Conservation (phyloP, 1,140 invertebrate species). For the Nasonia giraulti region DNA sequence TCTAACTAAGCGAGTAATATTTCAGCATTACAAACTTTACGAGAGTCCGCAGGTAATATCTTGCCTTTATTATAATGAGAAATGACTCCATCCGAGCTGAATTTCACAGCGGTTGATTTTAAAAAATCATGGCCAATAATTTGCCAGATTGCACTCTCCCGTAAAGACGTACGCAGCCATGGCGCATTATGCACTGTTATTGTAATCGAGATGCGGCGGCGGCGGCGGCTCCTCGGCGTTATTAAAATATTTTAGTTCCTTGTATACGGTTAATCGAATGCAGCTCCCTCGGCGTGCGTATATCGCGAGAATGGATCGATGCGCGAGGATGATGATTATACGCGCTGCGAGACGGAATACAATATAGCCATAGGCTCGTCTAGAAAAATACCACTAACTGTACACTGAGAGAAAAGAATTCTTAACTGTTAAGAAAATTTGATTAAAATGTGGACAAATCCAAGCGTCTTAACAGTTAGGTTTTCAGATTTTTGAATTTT, state of each 20-base stretch:
- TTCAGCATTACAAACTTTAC: constrained; percentile 44
- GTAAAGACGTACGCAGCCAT: not conserved
- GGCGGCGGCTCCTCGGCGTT: not conserved
- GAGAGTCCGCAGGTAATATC: constrained; percentile 30
- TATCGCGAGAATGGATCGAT: not conserved
- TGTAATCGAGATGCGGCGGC: no score
- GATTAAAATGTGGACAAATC: no score
- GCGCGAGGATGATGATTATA: not conserved
- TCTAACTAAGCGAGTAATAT: constrained; percentile 42
- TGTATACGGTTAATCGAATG: not conserved
- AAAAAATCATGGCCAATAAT: constrained; percentile 38
- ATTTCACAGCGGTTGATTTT: constrained; percentile 39
- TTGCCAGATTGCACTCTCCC: constrained; percentile 25
- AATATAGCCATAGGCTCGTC: not conserved
- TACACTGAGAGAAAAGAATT: no score
- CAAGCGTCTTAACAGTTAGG: no score
- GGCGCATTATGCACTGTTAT: no score
- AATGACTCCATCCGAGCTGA: constrained; percentile 35
- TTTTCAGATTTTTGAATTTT: no score
- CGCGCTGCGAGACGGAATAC: not conserved
- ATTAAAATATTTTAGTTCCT: not conserved
- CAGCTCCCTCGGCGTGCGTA: not conserved
- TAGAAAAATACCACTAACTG: not conserved
- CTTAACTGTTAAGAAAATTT: no score
- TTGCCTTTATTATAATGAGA: constrained; percentile 43